Evolutionary conservation across 1,140 invertebrate genomes (phyloP).

Genomic region (Pemphigus obesinymphae): DNA sequence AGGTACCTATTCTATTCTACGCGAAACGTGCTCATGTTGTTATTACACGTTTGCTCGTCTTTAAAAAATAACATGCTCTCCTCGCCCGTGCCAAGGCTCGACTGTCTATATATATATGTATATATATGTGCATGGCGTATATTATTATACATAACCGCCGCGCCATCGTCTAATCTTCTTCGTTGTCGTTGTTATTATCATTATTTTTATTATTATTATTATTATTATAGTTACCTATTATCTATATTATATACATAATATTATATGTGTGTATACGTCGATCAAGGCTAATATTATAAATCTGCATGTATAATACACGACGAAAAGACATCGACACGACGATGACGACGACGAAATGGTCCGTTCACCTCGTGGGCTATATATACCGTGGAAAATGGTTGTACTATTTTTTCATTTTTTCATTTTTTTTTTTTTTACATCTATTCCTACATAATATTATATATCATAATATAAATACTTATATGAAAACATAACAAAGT

Average conservation of each 20-base stretch:
- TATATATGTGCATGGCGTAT: no score
- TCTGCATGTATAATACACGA: no score
- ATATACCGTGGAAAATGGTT: conserved; percentile 21
- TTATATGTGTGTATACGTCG: not conserved
- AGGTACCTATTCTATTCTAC: not conserved
- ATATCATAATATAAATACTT: not conserved
- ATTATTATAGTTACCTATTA: no score
- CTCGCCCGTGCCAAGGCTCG: not conserved
- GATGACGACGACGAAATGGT: conserved; percentile 1
- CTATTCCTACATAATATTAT: not conserved
- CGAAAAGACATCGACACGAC: not conserved
- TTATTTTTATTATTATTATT: conserved; percentile 11
- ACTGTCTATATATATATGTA: not conserved
- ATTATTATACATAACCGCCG: no score
- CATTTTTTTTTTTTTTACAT: not conserved
- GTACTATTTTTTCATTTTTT: not conserved
- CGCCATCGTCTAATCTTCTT: not conserved
- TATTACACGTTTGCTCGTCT: not conserved
- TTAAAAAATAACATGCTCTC: not conserved
- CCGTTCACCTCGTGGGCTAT: conserved; percentile 25
- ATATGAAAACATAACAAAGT: not conserved
- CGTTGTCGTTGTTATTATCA: conserved; percentile 1
- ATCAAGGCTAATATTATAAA: conserved; percentile 34
- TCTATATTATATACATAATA: no score
- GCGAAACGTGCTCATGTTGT: not conserved